These are phyloP conservation scores for Andrena minutula DNA, from an alignment of 2,888 invertebrate species.

Conservation along the genomic window DNA sequence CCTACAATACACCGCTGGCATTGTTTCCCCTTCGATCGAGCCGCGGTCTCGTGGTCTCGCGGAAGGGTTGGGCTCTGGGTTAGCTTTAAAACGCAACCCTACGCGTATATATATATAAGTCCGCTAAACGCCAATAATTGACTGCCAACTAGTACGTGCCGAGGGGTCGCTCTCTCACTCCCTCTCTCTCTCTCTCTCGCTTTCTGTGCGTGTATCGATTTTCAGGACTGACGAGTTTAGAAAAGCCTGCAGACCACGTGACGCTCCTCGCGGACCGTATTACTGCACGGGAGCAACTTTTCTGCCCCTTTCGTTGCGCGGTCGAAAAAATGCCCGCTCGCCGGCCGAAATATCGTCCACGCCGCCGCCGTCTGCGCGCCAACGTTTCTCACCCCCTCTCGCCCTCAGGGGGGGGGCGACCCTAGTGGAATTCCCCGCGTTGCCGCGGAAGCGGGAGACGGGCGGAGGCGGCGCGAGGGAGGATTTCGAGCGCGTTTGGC, in stretches of 20 bases:
- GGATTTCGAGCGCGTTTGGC: conserved; percentile 58
- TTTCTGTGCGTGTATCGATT: conserved; percentile 54
- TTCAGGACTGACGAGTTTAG: conserved; percentile 54
- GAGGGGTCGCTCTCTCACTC: background rate
- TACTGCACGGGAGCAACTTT: conserved; percentile 34
- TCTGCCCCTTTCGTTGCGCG: background rate
- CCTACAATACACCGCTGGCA: conserved; percentile 39
- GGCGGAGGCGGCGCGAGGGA: background rate
- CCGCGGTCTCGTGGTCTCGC: background rate
- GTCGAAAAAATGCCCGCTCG: conserved; percentile 7
- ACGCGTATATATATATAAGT: background rate
- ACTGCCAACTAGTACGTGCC: conserved; percentile 39
- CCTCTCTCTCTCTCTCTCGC: conserved; percentile 11
- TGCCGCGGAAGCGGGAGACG: conserved; percentile 4
- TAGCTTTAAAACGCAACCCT: conserved; percentile 30
- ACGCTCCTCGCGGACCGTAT: conserved; percentile 23
- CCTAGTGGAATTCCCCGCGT: background rate
- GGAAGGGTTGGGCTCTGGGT: conserved; percentile 30
- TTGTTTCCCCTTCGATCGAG: conserved; percentile 57
- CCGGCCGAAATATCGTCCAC: conserved; percentile 33
- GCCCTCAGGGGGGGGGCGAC: too few species aligned
- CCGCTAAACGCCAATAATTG: conserved; percentile 57
- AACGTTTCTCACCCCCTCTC: conserved; percentile 11
- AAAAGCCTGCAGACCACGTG: conserved; percentile 42
- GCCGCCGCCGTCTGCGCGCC: conserved; percentile 4